Evolutionary conservation across 2,888 invertebrate species (phyloP), one percentile per base, ranked within the genome.

Genomic region (Agrotis ipsilon): DNA sequence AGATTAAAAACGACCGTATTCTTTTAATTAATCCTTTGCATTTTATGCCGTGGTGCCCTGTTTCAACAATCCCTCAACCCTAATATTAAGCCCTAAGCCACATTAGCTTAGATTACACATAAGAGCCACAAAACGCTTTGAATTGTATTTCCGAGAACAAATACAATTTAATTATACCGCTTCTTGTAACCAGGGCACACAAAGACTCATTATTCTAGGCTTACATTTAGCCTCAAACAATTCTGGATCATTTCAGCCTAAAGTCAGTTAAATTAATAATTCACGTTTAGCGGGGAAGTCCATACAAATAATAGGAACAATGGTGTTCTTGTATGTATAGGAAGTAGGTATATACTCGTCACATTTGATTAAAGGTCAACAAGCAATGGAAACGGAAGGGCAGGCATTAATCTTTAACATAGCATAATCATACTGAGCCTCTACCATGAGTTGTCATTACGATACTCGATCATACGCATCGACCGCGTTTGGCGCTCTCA

Each of bases 161-260:
- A 58, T 13, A 21, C 11, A 18, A 49, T 49, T 13, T 45, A 24
- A 60, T 49, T 69, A 54, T 76, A 49, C 45, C 1, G 14, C 5
- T 59, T 32, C 49, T 19, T 18, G 24, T 13, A 39, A 66, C 59
- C 43, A 46, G 58, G 43, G 27, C 49, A 21, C 24, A 68, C 54
- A 68, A 68, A 49, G 21, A 59, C 39, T 55, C 11, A 52, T 74
- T 69, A 18, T 57, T 39, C 18, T 14, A 9, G 43, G 18, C 58
- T 58, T 51, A 64, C 46, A 61, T 14, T 48, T 16, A 27, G 19
- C 55, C 45, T 49, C 49, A 54, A 21, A 24, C 21, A 45, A 27
- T 63, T 75, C 76, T 64, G 21, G 68, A 6, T 68, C 9, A 49
- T 75, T 52, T 61, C n/a, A 55, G 63, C 16, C 55, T 21, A 51